Evolutionary conservation across 2,888 invertebrate species (phyloP).

Genomic region (Tupiocoris notatus): DNA sequence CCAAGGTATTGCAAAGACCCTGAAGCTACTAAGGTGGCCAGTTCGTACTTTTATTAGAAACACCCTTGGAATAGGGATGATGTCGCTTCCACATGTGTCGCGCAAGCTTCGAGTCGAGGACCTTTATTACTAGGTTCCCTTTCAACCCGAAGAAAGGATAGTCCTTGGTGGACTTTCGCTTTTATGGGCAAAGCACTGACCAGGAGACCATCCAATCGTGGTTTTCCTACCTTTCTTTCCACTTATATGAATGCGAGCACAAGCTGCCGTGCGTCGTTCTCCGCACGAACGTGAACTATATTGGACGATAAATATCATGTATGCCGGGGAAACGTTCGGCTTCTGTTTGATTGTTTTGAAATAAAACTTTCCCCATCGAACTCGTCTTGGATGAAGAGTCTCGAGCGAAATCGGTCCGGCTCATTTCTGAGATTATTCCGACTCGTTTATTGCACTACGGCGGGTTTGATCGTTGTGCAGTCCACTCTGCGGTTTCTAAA

Average conservation of each 20-base stretch:
- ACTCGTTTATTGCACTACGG: no score
- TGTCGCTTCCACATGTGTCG: constrained; percentile 37
- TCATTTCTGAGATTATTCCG: no score
- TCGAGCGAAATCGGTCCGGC: no score
- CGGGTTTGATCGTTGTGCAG: no score
- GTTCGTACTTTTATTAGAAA: constrained; percentile 43
- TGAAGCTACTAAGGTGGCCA: constrained; percentile 34
- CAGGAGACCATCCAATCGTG: not conserved
- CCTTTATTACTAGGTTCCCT: constrained; percentile 29
- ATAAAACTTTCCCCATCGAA: not conserved
- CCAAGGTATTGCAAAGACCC: constrained; percentile 27
- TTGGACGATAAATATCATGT: constrained; percentile 7
- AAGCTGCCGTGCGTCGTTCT: not conserved
- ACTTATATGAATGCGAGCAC: constrained; percentile 30
- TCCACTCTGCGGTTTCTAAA: no score
- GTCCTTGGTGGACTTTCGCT: constrained; percentile 12
- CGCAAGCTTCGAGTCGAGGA: not conserved
- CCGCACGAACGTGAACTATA: constrained; percentile 5
- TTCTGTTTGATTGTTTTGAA: not conserved
- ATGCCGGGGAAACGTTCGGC: not conserved
- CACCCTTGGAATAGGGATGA: constrained; percentile 43
- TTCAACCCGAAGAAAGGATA: not conserved
- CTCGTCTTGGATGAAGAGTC: no score
- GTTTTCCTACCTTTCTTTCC: constrained; percentile 17
- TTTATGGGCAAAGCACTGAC: constrained; percentile 11